A percentile compares a stretch with the other conserved stretches of the same genome.
phyloP scores from a whole-genome alignment of 2,797 vertebrate genomes.

The Peromyscus eremicus region DNA sequence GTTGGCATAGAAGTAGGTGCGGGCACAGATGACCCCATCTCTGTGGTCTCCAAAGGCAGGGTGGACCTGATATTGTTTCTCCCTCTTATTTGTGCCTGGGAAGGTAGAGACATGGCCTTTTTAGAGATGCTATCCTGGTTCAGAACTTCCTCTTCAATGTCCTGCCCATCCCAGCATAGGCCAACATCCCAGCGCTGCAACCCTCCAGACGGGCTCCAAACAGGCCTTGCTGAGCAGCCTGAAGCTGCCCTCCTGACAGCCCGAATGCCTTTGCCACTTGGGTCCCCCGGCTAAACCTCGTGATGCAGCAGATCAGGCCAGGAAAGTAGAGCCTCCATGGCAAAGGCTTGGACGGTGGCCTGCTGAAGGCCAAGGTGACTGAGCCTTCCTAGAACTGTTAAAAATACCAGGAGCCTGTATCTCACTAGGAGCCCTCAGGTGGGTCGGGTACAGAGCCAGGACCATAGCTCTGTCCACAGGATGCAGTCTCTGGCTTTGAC shows the following conservation, averaged over 20 bases:
- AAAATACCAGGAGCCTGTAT: neutral
- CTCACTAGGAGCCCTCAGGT: too few species aligned
- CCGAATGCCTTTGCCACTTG: too few species aligned
- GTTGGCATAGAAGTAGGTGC: constrained; percentile 94
- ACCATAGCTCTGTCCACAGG: neutral
- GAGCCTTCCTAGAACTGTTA: neutral
- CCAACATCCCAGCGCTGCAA: neutral
- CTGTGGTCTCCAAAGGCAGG: constrained; percentile 91
- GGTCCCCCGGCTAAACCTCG: neutral
- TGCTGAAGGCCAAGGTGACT: neutral
- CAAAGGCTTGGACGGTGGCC: neutral
- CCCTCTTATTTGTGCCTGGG: constrained; percentile 89
- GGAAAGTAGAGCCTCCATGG: neutral
- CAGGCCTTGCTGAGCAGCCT: neutral
- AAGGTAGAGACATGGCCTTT: neutral
- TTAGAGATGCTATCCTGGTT: neutral
- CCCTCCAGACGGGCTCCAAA: neutral
- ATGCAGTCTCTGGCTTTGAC: neutral
- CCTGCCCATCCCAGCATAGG: neutral
- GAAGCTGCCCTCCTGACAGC: neutral
- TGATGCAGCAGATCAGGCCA: neutral
- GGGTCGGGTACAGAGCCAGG: neutral
- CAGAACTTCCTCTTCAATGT: neutral
- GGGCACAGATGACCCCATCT: constrained; percentile 90
- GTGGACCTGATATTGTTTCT: constrained; percentile 94